Evolutionary conservation across 2,888 invertebrate genomes (phyloP).

Genomic region (Polymixis lichenea): DNA sequence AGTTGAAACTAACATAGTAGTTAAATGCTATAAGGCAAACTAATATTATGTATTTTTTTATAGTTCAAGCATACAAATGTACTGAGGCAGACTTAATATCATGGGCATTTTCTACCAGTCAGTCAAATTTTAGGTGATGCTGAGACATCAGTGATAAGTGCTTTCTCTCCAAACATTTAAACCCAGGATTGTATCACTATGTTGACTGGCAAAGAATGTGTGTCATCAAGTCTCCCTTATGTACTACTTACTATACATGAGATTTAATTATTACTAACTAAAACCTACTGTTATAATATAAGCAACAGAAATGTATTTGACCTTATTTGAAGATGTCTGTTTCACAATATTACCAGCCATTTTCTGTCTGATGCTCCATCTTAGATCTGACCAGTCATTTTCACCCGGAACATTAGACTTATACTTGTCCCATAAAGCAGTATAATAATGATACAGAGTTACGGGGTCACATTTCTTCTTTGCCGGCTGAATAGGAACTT

Average conservation of each 20-base stretch:
- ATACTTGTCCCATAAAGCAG: slow-evolving; percentile 93
- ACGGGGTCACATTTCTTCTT: slow-evolving; percentile 93
- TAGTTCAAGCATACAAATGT: background rate
- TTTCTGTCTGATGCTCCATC: slow-evolving; percentile 93
- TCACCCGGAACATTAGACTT: slow-evolving; percentile 93
- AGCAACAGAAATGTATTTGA: slow-evolving; percentile 48
- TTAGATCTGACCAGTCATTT: slow-evolving; percentile 91
- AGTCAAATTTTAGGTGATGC: background rate
- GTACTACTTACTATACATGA: background rate
- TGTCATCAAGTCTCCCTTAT: background rate
- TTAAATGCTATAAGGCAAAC: background rate
- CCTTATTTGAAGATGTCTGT: slow-evolving; percentile 70
- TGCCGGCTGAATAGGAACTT: slow-evolving; percentile 86
- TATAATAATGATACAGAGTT: slow-evolving; percentile 94
- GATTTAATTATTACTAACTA: background rate
- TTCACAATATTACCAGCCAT: slow-evolving; percentile 88
- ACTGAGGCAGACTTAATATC: background rate
- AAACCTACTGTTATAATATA: background rate
- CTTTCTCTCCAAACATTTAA: background rate
- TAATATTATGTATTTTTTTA: background rate
- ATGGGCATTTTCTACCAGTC: background rate
- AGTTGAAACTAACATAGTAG: background rate
- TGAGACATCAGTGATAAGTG: too few species aligned
- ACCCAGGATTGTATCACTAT: background rate
- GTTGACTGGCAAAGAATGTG: background rate